These are phyloP conservation scores for Accipiter virgatus DNA, from an alignment of 2,113 vertebrate genomes.

Conservation along the genomic window DNA sequence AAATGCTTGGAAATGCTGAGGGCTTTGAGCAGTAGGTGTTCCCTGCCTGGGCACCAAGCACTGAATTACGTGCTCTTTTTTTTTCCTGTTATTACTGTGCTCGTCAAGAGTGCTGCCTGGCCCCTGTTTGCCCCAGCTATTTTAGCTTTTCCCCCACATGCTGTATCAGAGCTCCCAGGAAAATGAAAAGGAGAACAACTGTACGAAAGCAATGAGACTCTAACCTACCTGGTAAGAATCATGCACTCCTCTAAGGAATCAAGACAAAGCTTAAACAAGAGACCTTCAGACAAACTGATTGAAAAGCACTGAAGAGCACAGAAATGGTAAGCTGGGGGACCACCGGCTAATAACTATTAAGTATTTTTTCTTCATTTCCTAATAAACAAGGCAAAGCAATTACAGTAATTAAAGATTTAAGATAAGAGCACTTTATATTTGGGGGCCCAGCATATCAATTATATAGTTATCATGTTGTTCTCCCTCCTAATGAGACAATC, in stretches of 20 bases:
- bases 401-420: constrained; percentile 54
- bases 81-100: neutral
- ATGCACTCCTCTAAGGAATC: neutral
- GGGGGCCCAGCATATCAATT: constrained; percentile 17
- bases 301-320: neutral
- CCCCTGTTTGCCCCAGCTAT: neutral
- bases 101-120: neutral
- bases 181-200: neutral
- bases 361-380: neutral
- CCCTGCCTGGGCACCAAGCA: neutral
- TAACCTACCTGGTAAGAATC: neutral
- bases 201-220: rapidly evolving
- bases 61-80: neutral
- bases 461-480: neutral
- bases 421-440: constrained; percentile 42
- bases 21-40: neutral
- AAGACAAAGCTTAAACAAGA: neutral
- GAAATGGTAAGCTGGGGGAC: neutral
- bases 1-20: neutral
- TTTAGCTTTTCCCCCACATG: rapidly evolving
- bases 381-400: constrained; percentile 42
- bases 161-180: neutral
- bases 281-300: neutral
- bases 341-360: neutral
- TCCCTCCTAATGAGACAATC: constrained; percentile 26